A percentile compares a stretch with the other conserved stretches of the same genome.
These are phyloP conservation scores for Molorchus minor DNA, from an alignment of 2,888 invertebrate genomes.

Conservation along the genomic window DNA sequence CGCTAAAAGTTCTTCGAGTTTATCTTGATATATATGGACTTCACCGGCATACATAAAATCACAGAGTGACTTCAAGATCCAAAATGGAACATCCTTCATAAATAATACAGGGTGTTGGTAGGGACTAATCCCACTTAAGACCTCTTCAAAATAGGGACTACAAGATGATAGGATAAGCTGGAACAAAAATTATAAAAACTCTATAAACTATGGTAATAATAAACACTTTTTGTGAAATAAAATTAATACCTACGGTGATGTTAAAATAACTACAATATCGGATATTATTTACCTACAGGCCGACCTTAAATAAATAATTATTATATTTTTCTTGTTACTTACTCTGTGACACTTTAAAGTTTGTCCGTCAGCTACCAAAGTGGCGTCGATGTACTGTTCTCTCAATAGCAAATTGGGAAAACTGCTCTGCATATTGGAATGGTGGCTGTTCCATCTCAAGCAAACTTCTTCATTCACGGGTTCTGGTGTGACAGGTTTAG, in stretches of 20 bases:
- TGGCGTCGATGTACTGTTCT: conserved; percentile 67
- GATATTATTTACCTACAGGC: too few relatives aligned
- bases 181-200: conserved; percentile 43
- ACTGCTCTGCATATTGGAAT: conserved; percentile 65
- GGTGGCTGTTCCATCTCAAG: conserved; percentile 68
- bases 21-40: conserved; percentile 64
- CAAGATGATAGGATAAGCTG: conserved; percentile 66
- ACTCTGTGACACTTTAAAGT: conserved; percentile 67
- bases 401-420: conserved; percentile 64
- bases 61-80: conserved; percentile 64
- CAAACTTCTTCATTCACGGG: conserved; percentile 58
- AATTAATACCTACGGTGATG: too few relatives aligned
- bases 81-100: conserved; percentile 64
- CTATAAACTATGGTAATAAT: neutral
- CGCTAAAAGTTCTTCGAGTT: conserved; percentile 61
- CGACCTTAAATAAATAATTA: too few relatives aligned
- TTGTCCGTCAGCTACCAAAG: conserved; percentile 65
- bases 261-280: too few relatives aligned
- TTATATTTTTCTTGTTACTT: conserved; percentile 29
- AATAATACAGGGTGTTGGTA: conserved; percentile 64
- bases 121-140: conserved; percentile 61
- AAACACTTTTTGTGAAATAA: too few relatives aligned
- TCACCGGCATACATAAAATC: conserved; percentile 67
- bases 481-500: conserved; percentile 29
- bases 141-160: conserved; percentile 65